Evolutionary conservation across 2,113 vertebrate genomes (phyloP), one percentile per base, ranked within the genome.

Genomic region (Antigone vipio): DNA sequence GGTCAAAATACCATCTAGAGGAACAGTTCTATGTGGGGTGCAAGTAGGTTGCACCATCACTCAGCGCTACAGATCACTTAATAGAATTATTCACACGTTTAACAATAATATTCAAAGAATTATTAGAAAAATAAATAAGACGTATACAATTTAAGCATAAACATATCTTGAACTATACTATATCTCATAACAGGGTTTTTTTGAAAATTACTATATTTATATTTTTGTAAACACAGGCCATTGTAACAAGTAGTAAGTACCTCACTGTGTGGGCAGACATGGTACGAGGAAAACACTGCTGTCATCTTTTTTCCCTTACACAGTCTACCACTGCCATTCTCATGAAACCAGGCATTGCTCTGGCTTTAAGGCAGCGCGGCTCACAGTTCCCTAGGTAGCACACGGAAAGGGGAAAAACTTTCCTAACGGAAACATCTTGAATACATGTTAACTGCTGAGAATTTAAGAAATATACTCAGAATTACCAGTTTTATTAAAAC

Each of bases 381-480:
- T 75, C 27, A 62, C 47, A 72, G 30, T 22, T 85, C 68, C 63
- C 44, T 58, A 9, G 14, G n/a, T 47, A 82, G 52, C 53, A 74
- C 40, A 79, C 22, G 11, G 87, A 71, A 86, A 47, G 34, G 40
- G 49, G 29, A 93, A 85, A 75, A 75, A 40, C 60, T 79, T 89
- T 77, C 75, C 83, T 53, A 82, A 83, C 66, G 75, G 89, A 93
- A 91, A 59, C 42, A 29, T 58, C 88, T 81, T 93, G n/a, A 91
- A 87, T 64, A 63, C 17, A 72, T 26, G 26, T 76, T 87, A 92
- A 91, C 55, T 26, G 67, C 52, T 34, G 32, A 68, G 62, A 94
- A 89, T 62, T 63, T 53, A 44, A 78, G 34, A 35, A 67, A 64
- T 15, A 47, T 30, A 50, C 15, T 24, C 6, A 87, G 58, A 63